phyloP scores from a whole-genome alignment of 2,113 vertebrate genomes.

The Microtus montanus region DNA sequence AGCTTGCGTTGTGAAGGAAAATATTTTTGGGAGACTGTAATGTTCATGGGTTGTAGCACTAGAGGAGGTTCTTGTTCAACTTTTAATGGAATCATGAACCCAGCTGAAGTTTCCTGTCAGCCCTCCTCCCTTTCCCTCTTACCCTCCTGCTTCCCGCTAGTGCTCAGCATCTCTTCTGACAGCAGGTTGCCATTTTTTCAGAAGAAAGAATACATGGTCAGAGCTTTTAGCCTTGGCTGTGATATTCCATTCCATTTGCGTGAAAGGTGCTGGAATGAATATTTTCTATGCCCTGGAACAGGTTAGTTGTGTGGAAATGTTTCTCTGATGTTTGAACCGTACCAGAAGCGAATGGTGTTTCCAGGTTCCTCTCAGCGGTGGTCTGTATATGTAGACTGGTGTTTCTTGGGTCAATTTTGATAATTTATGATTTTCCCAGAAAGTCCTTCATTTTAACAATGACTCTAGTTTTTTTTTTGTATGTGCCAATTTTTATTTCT shows the following conservation, averaged over 20 bases:
- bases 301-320: neutral
- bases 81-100: neutral
- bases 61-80: neutral
- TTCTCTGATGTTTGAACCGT: slow-evolving; percentile 36
- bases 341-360: neutral
- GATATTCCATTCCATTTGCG: neutral
- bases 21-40: neutral
- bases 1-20: slow-evolving; percentile 17
- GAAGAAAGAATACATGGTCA: neutral
- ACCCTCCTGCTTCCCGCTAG: neutral
- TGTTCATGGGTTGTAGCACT: neutral
- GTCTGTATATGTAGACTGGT: neutral
- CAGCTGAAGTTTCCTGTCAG: neutral
- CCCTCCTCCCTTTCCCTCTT: neutral
- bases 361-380: slow-evolving; percentile 23
- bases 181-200: neutral
- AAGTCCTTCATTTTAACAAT: neutral
- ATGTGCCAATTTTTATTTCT: neutral
- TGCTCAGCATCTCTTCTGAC: neutral
- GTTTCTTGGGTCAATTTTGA: slow-evolving; percentile 9
- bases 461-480: neutral
- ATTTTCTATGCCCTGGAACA: neutral
- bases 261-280: neutral
- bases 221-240: neutral
- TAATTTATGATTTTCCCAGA: slow-evolving; percentile 39